Evolutionary conservation across 2,797 vertebrate genomes (phyloP).

Genomic region (Tachyglossus aculeatus): DNA sequence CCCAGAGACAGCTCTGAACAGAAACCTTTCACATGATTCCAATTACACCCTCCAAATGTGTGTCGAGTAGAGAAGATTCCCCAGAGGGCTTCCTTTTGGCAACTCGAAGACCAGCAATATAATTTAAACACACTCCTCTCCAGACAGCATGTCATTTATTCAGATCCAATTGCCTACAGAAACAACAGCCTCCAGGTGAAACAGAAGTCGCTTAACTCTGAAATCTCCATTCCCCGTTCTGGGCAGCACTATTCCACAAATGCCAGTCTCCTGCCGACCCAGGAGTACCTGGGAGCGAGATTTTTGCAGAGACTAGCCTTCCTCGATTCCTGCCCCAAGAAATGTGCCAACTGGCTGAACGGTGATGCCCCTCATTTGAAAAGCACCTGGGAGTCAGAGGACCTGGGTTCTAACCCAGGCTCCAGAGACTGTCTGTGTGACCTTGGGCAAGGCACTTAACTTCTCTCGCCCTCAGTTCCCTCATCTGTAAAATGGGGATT

Average conservation of each 20-base stretch:
- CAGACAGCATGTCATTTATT: constrained; percentile 39
- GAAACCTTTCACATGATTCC: constrained; percentile 26
- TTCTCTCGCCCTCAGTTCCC: no score
- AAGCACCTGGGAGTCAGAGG: no score
- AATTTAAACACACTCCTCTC: constrained; percentile 41
- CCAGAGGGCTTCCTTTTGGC: constrained; percentile 62
- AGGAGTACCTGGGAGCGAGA: background rate
- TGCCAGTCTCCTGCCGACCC: background rate
- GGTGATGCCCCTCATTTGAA: no score
- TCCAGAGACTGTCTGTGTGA: no score
- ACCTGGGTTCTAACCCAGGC: no score
- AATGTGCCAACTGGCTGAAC: no score
- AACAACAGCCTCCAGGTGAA: constrained; percentile 48
- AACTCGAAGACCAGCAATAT: constrained; percentile 31
- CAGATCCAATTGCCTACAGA: constrained; percentile 44
- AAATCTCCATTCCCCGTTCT: fast-evolving
- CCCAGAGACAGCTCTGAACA: constrained; percentile 21
- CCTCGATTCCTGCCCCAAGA: no score
- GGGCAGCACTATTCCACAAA: no score
- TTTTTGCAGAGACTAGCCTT: background rate
- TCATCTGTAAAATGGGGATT: no score
- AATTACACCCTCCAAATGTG: constrained; percentile 28
- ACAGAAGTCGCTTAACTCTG: constrained; percentile 4
- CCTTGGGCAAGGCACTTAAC: no score
- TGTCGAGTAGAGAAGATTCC: constrained; percentile 44